A percentile compares a stretch with the other conserved stretches of the same genome.
Conservation (phyloP, 2,113 vertebrate genomes). For the Menidia beryllina region DNA sequence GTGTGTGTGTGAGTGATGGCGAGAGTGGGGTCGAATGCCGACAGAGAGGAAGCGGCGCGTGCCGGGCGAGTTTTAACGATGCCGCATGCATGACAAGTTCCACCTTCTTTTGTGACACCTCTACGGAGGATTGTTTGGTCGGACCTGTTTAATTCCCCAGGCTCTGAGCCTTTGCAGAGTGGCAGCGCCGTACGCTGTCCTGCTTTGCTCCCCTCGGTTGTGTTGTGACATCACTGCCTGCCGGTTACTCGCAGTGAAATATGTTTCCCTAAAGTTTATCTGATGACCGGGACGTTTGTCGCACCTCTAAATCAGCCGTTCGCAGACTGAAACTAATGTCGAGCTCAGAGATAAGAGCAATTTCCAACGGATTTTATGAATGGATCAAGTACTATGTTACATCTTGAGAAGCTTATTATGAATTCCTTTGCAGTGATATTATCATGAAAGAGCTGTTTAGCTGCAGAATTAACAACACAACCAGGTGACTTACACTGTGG, state of each 20-base stretch:
- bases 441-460: background rate
- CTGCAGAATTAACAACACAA: background rate
- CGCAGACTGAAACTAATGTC: background rate
- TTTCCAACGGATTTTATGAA: background rate
- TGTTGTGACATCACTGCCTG: background rate
- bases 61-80: constrained; percentile 66
- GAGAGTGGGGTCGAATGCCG: constrained; percentile 14
- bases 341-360: background rate
- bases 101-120: constrained; percentile 54
- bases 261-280: background rate
- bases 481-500: background rate
- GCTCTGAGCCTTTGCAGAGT: constrained; percentile 17
- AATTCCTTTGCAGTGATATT: too few species aligned
- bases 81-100: constrained; percentile 73
- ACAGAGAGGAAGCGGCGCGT: constrained; percentile 50
- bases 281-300: background rate
- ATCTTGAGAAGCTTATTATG: too few species aligned
- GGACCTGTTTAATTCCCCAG: constrained; percentile 21
- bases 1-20: constrained; percentile 15
- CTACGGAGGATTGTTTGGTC: constrained; percentile 40
- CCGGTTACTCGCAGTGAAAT: background rate
- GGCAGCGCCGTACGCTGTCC: background rate
- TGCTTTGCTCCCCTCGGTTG: constrained; percentile 14
- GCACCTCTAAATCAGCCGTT: background rate
- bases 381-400: too few species aligned